Evolutionary conservation across 2,113 vertebrate genomes (phyloP), one percentile per base, ranked within the genome.

Genomic region (Melospiza georgiana): DNA sequence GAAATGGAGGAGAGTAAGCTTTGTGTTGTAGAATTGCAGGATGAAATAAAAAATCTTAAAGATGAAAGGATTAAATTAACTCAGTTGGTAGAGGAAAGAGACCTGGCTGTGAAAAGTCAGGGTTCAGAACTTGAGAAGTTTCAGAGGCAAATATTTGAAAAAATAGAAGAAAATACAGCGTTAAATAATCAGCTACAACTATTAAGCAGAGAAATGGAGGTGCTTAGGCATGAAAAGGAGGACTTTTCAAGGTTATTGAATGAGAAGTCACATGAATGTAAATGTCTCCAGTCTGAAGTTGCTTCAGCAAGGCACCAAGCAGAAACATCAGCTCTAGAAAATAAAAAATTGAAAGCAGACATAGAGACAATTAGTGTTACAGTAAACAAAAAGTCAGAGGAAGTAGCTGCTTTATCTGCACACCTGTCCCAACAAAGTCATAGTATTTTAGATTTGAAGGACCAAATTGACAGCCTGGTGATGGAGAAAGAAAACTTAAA

Each of bases 321-420:
- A 51, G 96, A 98, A 52, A 95, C 90, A 24, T 90, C 98, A 79
- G 89, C 89, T 52, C 95, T 98, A 9, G 98, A 98, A 96, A 98
- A 98, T 25, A 33, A 57, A 28, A 97, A 93, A 68, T 55, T 98
- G 35, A 98, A 98, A 96, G 95, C 68, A 28, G 97, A 99, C 23
- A 67, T 98, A 35, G 97, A 98, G 89, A 96, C 94, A 25, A 85
- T 95, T 13, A 93, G 84, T 30, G 67, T 43, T 12, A 79, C 72
- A 9, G 66, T 98, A 41, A 92, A 77, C 10, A 93, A 93, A 86
- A 97, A 96, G 19, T 95, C 94, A 9, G 94, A 98, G 9, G 98
- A 98, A 89, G 79, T 98, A 41, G 13, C 78, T 71, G 67, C 84
- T 58, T 95, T 98, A 62, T 98, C 96, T 67, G 87, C 83, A 62